phyloP scores from a whole-genome alignment of 2,797 vertebrate genomes.

The Huso huso region DNA sequence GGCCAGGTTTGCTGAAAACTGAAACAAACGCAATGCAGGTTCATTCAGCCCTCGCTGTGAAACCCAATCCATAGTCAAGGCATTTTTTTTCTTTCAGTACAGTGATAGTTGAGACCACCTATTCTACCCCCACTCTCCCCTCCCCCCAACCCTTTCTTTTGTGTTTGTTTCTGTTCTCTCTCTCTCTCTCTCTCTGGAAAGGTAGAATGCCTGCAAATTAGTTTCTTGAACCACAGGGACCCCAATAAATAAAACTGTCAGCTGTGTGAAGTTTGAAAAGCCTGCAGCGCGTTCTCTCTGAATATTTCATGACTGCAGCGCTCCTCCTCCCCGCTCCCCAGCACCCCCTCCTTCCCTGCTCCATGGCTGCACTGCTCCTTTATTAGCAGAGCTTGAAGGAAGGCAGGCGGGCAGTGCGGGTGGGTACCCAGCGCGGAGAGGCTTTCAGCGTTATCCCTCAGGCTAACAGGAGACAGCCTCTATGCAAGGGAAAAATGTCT shows the following conservation, averaged over 20 bases:
- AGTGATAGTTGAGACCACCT: too few species aligned
- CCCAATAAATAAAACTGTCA: constrained; percentile 68
- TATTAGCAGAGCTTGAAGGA: too few species aligned
- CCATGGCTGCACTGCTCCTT: constrained; percentile 1
- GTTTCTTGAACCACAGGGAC: constrained; percentile 68
- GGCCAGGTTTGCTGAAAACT: too few species aligned
- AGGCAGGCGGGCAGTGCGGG: too few species aligned
- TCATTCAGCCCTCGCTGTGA: too few species aligned
- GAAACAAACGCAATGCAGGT: too few species aligned
- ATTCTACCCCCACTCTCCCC: constrained; percentile 28
- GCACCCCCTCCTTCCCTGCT: constrained; percentile 38
- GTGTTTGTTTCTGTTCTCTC: constrained; percentile 40
- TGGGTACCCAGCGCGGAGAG: too few species aligned
- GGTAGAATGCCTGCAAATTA: constrained; percentile 64
- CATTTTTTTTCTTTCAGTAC: too few species aligned
- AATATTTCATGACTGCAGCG: constrained; percentile 65
- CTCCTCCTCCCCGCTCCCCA: constrained; percentile 23
- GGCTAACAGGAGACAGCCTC: too few species aligned
- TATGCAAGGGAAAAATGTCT: too few species aligned
- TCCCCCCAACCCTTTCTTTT: constrained; percentile 44
- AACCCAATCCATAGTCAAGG: too few species aligned
- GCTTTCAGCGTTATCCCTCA: too few species aligned
- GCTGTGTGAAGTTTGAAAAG: constrained; percentile 52
- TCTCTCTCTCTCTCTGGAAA: constrained; percentile 54
- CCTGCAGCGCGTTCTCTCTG: constrained; percentile 62